A percentile compares a stretch with the other conserved stretches of the same genome.
Evolutionary conservation across 2,113 vertebrate genomes (phyloP).

Genomic region (Meles meles): DNA sequence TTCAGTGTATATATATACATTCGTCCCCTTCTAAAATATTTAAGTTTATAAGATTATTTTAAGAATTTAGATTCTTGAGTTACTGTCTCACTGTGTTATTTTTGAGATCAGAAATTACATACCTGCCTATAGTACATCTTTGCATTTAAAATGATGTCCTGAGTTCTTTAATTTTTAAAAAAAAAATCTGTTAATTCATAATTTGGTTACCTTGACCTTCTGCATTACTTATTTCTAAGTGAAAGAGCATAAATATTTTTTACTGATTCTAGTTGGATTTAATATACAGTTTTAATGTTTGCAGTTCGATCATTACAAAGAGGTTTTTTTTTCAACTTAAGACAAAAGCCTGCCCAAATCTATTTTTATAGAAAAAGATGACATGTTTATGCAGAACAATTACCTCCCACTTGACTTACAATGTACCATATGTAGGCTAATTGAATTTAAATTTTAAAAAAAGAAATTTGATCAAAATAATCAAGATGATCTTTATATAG

Average conservation of each 20-base stretch:
- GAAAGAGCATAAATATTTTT: background rate
- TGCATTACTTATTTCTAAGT: background rate
- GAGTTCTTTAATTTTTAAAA: background rate
- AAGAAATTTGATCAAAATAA: background rate
- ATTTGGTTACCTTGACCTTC: background rate
- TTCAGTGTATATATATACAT: background rate
- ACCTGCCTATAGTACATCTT: background rate
- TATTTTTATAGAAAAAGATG: background rate
- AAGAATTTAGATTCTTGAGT: background rate
- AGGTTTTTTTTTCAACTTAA: background rate
- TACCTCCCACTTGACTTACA: background rate
- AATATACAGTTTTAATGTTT: conserved; percentile 1
- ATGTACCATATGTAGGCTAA: background rate
- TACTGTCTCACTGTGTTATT: background rate
- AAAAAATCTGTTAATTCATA: background rate
- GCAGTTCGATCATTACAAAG: background rate
- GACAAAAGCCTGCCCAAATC: background rate
- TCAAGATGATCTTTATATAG: background rate
- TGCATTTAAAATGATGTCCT: background rate
- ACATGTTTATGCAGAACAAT: background rate
- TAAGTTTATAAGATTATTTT: conserved; percentile 23
- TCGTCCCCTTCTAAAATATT: background rate
- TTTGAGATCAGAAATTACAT: background rate
- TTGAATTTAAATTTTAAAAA: no score
- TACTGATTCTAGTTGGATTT: background rate